phyloP scores from a whole-genome alignment of 2,888 invertebrate genomes.

The Drosophila neutralis region DNA sequence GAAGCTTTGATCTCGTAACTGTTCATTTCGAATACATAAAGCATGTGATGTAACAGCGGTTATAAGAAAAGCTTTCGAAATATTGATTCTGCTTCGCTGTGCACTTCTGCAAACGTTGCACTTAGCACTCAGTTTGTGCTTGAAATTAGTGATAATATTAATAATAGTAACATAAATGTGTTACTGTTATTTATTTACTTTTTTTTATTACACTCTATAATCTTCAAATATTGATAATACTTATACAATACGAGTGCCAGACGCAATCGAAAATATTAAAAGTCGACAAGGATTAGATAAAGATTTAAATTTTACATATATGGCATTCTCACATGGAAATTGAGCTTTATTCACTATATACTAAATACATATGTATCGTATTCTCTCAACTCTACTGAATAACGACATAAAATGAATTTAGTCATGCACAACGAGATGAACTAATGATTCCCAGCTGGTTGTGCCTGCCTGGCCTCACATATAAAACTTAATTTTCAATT shows the following conservation, averaged over 20 bases:
- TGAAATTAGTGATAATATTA: background rate
- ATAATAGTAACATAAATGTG: background rate
- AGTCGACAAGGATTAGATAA: conserved; percentile 3
- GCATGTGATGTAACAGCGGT: background rate
- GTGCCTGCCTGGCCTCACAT: conserved; percentile 24
- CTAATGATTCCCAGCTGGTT: conserved; percentile 25
- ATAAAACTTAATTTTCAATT: conserved; percentile 64
- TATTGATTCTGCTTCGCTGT: conserved; percentile 1
- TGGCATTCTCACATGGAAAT: background rate
- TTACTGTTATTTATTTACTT: background rate
- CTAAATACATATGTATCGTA: background rate
- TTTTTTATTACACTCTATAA: background rate
- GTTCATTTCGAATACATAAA: background rate
- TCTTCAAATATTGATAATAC: background rate
- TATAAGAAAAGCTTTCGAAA: conserved; percentile 4
- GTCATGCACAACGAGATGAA: conserved; percentile 67
- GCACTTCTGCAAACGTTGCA: conserved; percentile 9
- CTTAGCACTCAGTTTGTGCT: background rate
- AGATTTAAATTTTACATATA: background rate
- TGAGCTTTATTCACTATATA: background rate
- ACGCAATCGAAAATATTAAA: background rate
- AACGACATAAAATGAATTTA: conserved; percentile 42
- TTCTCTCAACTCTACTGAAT: conserved; percentile 23
- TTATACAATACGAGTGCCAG: background rate
- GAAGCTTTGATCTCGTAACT: background rate